Percentiles rank a stretch among this genome's conserved stretches.
phyloP scores from a whole-genome alignment of 2,888 invertebrate species.

The Ectemnius cavifrons region DNA sequence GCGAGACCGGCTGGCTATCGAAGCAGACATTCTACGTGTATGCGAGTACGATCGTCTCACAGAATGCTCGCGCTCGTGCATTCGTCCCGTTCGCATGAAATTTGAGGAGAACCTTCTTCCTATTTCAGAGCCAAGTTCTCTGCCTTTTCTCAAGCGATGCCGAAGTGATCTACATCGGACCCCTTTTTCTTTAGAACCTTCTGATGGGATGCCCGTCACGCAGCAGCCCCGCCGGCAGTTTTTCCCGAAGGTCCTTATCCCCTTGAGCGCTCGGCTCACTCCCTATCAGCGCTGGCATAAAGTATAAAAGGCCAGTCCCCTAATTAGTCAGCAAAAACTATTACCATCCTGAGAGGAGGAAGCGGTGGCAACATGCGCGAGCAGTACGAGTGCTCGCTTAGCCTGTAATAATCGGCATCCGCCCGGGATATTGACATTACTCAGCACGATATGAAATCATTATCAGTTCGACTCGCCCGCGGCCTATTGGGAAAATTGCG shows the following conservation, averaged over 20 bases:
- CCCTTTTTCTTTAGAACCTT: no score
- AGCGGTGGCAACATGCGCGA: not conserved
- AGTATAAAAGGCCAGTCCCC: not conserved
- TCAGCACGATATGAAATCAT: conserved; percentile 4
- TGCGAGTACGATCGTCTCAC: not conserved
- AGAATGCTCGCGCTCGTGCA: no score
- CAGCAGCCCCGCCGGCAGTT: no score
- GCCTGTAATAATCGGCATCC: conserved; percentile 4
- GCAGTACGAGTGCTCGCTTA: not conserved
- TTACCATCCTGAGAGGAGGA: not conserved
- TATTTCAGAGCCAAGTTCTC: no score
- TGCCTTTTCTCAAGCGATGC: no score
- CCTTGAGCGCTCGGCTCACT: no score
- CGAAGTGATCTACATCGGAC: no score
- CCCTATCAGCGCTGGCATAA: no score
- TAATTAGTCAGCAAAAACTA: conserved; percentile 1
- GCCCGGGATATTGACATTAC: not conserved
- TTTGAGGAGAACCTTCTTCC: no score
- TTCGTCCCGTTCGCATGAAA: no score
- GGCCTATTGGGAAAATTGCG: not conserved
- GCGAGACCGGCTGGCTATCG: not conserved
- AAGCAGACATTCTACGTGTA: not conserved
- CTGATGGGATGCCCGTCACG: no score
- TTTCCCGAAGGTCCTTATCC: no score
- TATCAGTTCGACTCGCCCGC: not conserved